Evolutionary conservation across 2,113 vertebrate genomes (phyloP).

Genomic region (Python bivittatus): DNA sequence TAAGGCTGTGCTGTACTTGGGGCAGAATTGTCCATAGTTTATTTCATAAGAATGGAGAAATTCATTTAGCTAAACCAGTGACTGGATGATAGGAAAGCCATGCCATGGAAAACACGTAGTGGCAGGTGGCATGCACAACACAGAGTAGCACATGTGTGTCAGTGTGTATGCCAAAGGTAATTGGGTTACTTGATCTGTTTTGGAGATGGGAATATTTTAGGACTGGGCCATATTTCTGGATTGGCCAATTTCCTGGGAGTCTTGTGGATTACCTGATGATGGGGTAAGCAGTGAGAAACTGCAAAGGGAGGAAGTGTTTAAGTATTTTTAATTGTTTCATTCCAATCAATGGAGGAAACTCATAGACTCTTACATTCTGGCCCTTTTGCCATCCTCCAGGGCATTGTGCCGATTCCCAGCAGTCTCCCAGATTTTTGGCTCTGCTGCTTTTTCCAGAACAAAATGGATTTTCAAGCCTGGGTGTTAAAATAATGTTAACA

Average conservation of each 20-base stretch:
- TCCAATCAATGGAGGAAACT: not conserved
- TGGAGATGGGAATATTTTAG: not conserved
- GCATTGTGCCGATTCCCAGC: not conserved
- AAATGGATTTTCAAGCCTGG: not conserved
- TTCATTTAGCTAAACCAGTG: not conserved
- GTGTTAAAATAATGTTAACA: not conserved
- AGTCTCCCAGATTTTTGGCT: not conserved
- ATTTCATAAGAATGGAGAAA: not conserved
- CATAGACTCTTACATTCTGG: not conserved
- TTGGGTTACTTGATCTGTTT: not conserved
- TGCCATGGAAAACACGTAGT: not conserved
- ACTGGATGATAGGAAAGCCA: not conserved
- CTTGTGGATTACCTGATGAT: not conserved
- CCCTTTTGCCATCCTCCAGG: not conserved
- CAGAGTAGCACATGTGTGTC: not conserved
- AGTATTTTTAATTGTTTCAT: not conserved
- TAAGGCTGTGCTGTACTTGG: not conserved
- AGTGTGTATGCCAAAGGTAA: not conserved
- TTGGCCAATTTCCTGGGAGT: not conserved
- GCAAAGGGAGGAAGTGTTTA: not conserved
- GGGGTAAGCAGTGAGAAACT: not conserved
- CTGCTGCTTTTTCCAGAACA: not conserved
- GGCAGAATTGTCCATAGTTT: not conserved
- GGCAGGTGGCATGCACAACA: not conserved
- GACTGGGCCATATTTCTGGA: not conserved